Percentiles rank a stretch among this genome's conserved stretches.
phyloP scores from a whole-genome alignment of 2,888 invertebrate species.

The Andrena hattorfiana region DNA sequence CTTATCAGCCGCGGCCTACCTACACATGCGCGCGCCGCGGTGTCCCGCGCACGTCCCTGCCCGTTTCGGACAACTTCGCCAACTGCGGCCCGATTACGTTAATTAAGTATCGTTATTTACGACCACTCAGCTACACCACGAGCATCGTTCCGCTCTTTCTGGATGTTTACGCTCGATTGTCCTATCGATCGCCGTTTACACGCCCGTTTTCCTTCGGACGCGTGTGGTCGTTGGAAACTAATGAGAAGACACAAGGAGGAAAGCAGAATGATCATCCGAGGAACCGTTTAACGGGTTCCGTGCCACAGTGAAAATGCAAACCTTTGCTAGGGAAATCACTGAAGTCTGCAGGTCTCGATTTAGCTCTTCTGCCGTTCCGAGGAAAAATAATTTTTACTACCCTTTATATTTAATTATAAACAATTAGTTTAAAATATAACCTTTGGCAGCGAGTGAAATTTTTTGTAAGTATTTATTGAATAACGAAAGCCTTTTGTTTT shows the following conservation, averaged over 20 bases:
- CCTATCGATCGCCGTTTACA: conserved; percentile 11
- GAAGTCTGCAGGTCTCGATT: too few relatives aligned
- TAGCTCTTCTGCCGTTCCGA: too few relatives aligned
- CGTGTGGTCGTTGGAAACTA: not conserved
- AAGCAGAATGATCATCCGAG: not conserved
- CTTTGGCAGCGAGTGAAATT: too few relatives aligned
- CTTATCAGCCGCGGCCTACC: conserved; percentile 60
- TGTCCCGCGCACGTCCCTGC: not conserved
- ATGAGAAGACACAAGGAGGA: not conserved
- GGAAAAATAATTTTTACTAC: too few relatives aligned
- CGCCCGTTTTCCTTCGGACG: not conserved
- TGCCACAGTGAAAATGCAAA: too few relatives aligned
- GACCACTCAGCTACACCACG: not conserved
- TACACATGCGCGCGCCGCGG: conserved; percentile 22
- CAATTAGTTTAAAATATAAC: too few relatives aligned
- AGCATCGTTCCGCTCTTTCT: not conserved
- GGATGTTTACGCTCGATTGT: not conserved
- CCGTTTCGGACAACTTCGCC: conserved; percentile 18
- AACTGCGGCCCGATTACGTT: conserved; percentile 36
- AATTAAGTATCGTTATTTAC: conserved; percentile 53
- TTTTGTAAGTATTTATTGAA: too few relatives aligned
- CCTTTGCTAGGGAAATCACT: too few relatives aligned
- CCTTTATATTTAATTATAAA: too few relatives aligned
- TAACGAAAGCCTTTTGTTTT: too few relatives aligned
- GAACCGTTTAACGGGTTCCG: too few relatives aligned